phyloP scores from a whole-genome alignment of 1,140 invertebrate genomes.

The Paralvinella palmiformis region DNA sequence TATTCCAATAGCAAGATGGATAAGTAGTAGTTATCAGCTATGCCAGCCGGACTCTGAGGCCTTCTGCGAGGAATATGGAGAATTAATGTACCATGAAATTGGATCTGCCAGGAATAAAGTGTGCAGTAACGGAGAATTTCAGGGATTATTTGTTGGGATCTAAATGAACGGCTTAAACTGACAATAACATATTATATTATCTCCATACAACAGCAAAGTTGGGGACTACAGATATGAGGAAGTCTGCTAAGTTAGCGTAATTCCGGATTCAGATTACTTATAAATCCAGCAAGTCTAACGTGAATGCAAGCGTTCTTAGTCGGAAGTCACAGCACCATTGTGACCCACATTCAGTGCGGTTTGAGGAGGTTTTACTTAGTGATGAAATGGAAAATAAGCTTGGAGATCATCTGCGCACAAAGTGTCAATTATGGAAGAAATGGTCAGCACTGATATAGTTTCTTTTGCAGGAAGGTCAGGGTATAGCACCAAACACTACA shows the following conservation, averaged over 20 bases:
- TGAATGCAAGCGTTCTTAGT: conserved; percentile 23
- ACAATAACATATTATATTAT: conserved; percentile 29
- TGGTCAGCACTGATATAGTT: too few relatives aligned
- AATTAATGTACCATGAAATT: background rate
- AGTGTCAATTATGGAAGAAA: too few relatives aligned
- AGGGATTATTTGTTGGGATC: background rate
- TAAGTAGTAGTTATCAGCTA: background rate
- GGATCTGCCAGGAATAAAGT: background rate
- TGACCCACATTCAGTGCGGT: too few relatives aligned
- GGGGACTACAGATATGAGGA: conserved; percentile 22
- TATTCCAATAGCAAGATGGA: background rate
- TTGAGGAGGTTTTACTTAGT: too few relatives aligned
- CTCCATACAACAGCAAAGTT: conserved; percentile 20
- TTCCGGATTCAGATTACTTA: conserved; percentile 22
- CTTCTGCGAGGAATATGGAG: background rate
- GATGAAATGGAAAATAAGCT: too few relatives aligned
- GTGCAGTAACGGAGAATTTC: background rate
- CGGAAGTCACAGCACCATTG: too few relatives aligned
- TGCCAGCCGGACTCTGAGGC: background rate
- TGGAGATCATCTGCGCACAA: too few relatives aligned
- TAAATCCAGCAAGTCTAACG: conserved; percentile 15
- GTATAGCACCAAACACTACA: too few relatives aligned
- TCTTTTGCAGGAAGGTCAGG: too few relatives aligned
- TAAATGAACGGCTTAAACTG: conserved; percentile 22
- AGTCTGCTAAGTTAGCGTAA: conserved; percentile 17